A percentile compares a stretch with the other conserved stretches of the same genome.
Conservation (phyloP, 2,113 vertebrate genomes). For the Hippopotamus amphibius region DNA sequence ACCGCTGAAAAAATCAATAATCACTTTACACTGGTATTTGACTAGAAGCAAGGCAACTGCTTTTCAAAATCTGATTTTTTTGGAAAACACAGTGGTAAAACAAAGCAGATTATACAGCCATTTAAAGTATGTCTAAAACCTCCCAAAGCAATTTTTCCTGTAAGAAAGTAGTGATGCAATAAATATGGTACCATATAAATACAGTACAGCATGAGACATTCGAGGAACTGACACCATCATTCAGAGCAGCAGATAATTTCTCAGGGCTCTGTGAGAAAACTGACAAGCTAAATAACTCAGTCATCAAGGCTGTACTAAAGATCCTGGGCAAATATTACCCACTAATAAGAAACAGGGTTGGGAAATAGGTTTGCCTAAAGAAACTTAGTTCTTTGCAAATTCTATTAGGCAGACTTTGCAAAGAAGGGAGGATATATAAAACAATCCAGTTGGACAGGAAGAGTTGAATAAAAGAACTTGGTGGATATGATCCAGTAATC, state of each 20-base stretch:
- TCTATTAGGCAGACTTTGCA: background rate
- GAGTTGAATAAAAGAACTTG: background rate
- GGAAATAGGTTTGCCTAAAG: slow-evolving; percentile 35
- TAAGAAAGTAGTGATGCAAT: background rate
- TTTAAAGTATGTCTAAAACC: slow-evolving; percentile 32
- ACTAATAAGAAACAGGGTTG: slow-evolving; percentile 31
- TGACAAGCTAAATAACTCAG: slow-evolving; percentile 51
- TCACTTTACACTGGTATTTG: slow-evolving; percentile 48
- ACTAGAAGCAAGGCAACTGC: slow-evolving; percentile 50
- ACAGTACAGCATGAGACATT: background rate
- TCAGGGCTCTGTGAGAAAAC: background rate
- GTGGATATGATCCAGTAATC: background rate
- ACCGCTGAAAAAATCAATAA: slow-evolving; percentile 63
- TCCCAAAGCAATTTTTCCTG: slow-evolving; percentile 38
- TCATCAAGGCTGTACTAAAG: slow-evolving; percentile 47
- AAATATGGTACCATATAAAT: background rate
- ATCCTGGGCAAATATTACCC: background rate
- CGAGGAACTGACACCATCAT: background rate
- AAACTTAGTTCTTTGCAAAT: slow-evolving; percentile 11
- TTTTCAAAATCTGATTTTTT: slow-evolving; percentile 57
- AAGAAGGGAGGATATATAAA: background rate
- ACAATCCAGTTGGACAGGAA: background rate
- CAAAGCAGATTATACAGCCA: background rate
- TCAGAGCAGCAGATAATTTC: slow-evolving; percentile 31
- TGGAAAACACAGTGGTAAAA: slow-evolving; percentile 38